Conservation (phyloP, 2,888 invertebrate genomes). For the Sinhomidia bicolor region DNA sequence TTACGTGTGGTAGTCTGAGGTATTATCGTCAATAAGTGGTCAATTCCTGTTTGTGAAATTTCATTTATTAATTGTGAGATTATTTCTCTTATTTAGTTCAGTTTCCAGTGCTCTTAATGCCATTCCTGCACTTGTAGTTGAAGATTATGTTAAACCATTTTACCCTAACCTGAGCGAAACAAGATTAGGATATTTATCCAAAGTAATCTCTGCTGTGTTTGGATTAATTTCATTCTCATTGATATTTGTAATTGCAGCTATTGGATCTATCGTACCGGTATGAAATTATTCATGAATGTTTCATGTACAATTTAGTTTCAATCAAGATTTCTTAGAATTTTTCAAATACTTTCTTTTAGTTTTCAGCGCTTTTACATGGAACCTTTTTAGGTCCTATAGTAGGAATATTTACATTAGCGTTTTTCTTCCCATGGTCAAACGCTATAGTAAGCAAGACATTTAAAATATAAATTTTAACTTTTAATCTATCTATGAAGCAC, state of each 20-base stretch:
- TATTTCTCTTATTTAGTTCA: slow-evolving; percentile 86
- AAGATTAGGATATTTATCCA: slow-evolving; percentile 87
- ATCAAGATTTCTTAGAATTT: too few relatives aligned
- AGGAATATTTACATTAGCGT: slow-evolving; percentile 67
- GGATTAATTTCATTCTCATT: slow-evolving; percentile 90
- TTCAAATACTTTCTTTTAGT: slow-evolving; percentile 87
- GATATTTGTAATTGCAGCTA: slow-evolving; percentile 92
- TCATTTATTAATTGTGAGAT: too few relatives aligned
- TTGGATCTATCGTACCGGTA: slow-evolving; percentile 93
- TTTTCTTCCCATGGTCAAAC: slow-evolving; percentile 73
- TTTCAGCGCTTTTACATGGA: slow-evolving; percentile 74
- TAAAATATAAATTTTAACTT: too few relatives aligned
- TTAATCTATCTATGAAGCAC: too few relatives aligned
- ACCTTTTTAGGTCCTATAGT: slow-evolving; percentile 71
- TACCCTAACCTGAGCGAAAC: slow-evolving; percentile 57
- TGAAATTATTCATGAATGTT: slow-evolving; percentile 84
- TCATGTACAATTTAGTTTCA: too few relatives aligned
- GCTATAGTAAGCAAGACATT: slow-evolving; percentile 52
- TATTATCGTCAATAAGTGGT: slow-evolving; percentile 20
- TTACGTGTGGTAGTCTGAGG: slow-evolving; percentile 92
- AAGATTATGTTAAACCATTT: slow-evolving; percentile 88
- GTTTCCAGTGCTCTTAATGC: slow-evolving; percentile 97
- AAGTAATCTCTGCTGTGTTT: slow-evolving; percentile 87
- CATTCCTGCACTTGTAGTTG: slow-evolving; percentile 93
- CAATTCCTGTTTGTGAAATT: background rate